phyloP scores from a whole-genome alignment of 2,113 vertebrate genomes.

The Girardinichthys multiradiatus region DNA sequence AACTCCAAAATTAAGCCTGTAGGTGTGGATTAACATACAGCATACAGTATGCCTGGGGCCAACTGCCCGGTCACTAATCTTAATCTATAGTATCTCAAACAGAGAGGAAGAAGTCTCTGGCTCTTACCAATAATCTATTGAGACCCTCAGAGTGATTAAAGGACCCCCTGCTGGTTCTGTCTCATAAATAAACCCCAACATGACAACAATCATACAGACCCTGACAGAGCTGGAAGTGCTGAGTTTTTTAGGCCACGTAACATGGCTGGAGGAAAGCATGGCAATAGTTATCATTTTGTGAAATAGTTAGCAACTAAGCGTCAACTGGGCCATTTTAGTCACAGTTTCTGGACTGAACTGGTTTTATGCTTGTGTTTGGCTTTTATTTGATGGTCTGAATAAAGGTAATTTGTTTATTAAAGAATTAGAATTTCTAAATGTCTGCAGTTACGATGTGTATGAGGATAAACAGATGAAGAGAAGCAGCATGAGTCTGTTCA shows the following conservation, averaged over 20 bases:
- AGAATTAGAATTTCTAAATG: too few relatives aligned
- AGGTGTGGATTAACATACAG: background rate
- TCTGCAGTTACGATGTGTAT: too few relatives aligned
- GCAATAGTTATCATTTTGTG: background rate
- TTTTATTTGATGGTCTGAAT: background rate
- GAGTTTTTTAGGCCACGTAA: too few relatives aligned
- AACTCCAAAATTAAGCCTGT: too few relatives aligned
- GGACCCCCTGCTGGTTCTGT: slow-evolving; percentile 42
- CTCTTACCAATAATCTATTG: slow-evolving; percentile 52
- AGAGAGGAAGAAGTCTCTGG: slow-evolving; percentile 3
- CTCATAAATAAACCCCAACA: background rate
- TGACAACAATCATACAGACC: too few relatives aligned
- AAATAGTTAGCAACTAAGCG: background rate
- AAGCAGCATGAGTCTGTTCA: too few relatives aligned
- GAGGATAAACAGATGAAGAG: too few relatives aligned
- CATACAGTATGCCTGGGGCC: background rate
- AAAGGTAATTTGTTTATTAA: too few relatives aligned
- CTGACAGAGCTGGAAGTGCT: background rate
- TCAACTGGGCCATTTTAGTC: background rate
- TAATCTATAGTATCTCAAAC: slow-evolving; percentile 8
- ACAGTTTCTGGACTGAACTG: background rate
- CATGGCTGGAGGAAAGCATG: too few relatives aligned
- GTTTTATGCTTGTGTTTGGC: background rate
- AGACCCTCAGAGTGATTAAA: slow-evolving; percentile 53
- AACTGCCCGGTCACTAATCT: slow-evolving; percentile 36